Conservation (phyloP, 2,113 vertebrate genomes). For the Condylura cristata region DNA sequence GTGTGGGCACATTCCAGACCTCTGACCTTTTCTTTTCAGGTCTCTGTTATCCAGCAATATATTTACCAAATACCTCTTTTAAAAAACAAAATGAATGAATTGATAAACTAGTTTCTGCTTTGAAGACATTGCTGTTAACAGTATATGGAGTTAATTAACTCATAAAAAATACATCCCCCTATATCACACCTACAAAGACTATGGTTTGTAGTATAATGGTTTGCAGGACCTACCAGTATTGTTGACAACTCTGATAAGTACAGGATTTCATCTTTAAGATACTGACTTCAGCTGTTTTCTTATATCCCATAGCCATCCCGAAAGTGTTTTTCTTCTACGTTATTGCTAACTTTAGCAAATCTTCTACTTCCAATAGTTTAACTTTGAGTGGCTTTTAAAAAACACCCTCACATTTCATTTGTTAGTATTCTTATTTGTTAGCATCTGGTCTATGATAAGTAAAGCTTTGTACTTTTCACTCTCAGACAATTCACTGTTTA, state of each 20-base stretch:
- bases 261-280: not conserved
- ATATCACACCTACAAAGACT: not conserved
- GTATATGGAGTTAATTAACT: not conserved
- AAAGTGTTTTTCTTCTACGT: not conserved
- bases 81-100: conserved; percentile 12
- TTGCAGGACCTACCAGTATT: not conserved
- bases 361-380: not conserved
- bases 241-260: not conserved
- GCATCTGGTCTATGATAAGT: not conserved
- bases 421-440: conserved; percentile 40
- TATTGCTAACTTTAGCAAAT: not conserved
- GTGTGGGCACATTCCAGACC: not conserved
- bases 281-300: not conserved
- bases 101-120: not conserved
- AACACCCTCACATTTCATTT: not conserved
- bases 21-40: conserved; percentile 17
- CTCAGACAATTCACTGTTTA: not conserved
- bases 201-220: not conserved
- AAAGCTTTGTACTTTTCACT: conserved; percentile 23
- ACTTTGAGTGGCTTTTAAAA: conserved; percentile 16
- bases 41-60: not conserved
- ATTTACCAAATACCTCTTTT: conserved; percentile 31
- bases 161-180: not conserved
- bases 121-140: conserved; percentile 12
- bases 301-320: not conserved